phyloP scores from a whole-genome alignment of 2,797 vertebrate species.

The Galago senegalensis region DNA sequence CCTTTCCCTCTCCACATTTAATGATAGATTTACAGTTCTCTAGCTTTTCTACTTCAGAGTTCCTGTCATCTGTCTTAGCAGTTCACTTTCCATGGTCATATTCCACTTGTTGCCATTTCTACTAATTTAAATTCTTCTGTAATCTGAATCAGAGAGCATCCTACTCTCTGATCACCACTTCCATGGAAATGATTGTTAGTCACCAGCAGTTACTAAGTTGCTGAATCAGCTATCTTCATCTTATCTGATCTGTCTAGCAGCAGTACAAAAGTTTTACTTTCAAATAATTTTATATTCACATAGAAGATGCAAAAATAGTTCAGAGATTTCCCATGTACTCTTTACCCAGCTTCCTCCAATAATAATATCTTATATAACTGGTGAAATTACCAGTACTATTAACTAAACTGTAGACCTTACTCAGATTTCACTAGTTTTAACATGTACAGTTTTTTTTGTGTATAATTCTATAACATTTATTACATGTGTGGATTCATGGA shows the following conservation, averaged over 20 bases:
- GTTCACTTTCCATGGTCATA: background rate
- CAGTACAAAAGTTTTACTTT: background rate
- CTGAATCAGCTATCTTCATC: background rate
- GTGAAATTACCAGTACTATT: too few species aligned
- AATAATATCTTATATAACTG: too few species aligned
- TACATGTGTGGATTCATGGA: background rate
- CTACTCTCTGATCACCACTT: background rate
- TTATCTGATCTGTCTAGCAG: background rate
- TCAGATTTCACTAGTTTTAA: too few species aligned
- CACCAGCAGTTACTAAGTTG: background rate
- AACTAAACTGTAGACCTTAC: too few species aligned
- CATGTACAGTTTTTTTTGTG: too few species aligned
- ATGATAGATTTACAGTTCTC: background rate
- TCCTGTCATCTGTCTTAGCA: background rate
- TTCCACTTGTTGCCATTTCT: background rate
- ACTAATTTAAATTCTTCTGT: background rate
- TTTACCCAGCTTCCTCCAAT: background rate
- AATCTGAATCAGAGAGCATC: background rate
- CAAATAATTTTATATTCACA: constrained; percentile 25
- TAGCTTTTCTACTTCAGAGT: background rate
- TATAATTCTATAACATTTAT: background rate
- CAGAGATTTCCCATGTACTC: background rate
- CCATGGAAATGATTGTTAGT: background rate
- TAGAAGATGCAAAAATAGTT: background rate
- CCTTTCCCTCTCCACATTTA: background rate